phyloP scores from a whole-genome alignment of 2,113 vertebrate species.

The Passer domesticus region DNA sequence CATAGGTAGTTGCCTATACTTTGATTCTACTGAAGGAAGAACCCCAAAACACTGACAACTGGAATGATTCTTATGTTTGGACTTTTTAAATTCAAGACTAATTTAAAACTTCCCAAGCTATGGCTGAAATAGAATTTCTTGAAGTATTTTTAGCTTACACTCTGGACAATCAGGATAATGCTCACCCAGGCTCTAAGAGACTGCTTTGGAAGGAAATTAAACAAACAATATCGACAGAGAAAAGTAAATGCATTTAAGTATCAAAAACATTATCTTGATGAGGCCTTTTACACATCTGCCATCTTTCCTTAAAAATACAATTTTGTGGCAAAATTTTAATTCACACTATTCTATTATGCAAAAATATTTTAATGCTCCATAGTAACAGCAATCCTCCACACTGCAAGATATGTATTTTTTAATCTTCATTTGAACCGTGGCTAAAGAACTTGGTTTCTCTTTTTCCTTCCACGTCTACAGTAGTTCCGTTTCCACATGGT shows the following conservation, averaged over 20 bases:
- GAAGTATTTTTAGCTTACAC: neutral
- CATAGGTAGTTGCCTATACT: neutral
- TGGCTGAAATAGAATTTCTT: neutral
- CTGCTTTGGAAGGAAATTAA: neutral
- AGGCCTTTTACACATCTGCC: neutral
- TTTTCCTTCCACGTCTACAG: conserved; percentile 77
- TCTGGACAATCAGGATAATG: neutral
- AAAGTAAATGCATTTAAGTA: neutral
- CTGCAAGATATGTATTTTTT: neutral
- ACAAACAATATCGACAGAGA: neutral
- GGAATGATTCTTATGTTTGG: neutral
- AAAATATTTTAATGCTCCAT: neutral
- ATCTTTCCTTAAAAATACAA: neutral
- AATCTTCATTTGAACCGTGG: conserved; percentile 70
- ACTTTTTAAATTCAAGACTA: neutral
- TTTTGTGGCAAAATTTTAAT: neutral
- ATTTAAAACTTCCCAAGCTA: neutral
- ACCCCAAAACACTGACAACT: neutral
- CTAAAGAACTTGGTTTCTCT: conserved; percentile 70
- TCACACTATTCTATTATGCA: neutral
- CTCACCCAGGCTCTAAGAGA: neutral
- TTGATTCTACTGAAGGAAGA: neutral
- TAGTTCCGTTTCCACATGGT: conserved; percentile 81
- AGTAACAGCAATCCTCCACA: neutral
- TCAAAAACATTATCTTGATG: neutral